A percentile compares a stretch with the other conserved stretches of the same genome.
Evolutionary conservation across 2,797 vertebrate species (phyloP).

Genomic region (Carapus acus): DNA sequence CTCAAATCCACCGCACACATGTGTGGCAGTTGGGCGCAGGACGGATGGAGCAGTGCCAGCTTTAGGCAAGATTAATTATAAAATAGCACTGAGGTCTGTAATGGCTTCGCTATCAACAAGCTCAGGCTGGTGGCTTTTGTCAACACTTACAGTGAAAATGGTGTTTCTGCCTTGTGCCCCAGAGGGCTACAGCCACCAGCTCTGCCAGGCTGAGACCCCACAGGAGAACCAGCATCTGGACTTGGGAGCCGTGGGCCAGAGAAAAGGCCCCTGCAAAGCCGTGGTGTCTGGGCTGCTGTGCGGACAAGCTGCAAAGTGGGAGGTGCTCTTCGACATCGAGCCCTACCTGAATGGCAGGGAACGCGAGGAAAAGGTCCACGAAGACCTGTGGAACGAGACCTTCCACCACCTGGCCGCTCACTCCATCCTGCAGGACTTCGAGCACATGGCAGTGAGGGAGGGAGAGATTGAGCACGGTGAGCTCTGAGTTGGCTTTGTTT

Average conservation of each 20-base stretch:
- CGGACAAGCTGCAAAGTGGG: constrained; percentile 81
- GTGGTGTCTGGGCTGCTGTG: constrained; percentile 83
- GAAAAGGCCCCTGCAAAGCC: constrained; percentile 75
- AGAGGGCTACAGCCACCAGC: constrained; percentile 74
- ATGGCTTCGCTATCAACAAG: too few species aligned
- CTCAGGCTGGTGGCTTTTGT: too few species aligned
- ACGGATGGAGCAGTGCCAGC: too few species aligned
- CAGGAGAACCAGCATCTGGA: constrained; percentile 63
- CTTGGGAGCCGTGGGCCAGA: constrained; percentile 29
- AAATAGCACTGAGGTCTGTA: too few species aligned
- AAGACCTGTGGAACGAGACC: constrained; percentile 89
- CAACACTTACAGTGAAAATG: too few species aligned
- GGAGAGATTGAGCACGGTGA: constrained; percentile 88
- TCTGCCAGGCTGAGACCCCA: constrained; percentile 77
- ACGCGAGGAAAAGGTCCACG: constrained; percentile 66
- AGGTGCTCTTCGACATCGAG: constrained; percentile 83
- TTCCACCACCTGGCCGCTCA: constrained; percentile 91
- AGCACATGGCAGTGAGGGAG: constrained; percentile 84
- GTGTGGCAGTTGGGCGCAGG: too few species aligned
- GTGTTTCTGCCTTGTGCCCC: constrained; percentile 29
- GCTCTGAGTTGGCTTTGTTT: constrained; percentile 7
- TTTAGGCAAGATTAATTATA: too few species aligned
- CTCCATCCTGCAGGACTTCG: constrained; percentile 88
- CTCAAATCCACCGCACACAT: too few species aligned
- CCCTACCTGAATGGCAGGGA: constrained; percentile 75